Base-by-base conservation (phyloP, 2,888 invertebrate genomes). In the Rhaphigaster nebulosa region DNA sequence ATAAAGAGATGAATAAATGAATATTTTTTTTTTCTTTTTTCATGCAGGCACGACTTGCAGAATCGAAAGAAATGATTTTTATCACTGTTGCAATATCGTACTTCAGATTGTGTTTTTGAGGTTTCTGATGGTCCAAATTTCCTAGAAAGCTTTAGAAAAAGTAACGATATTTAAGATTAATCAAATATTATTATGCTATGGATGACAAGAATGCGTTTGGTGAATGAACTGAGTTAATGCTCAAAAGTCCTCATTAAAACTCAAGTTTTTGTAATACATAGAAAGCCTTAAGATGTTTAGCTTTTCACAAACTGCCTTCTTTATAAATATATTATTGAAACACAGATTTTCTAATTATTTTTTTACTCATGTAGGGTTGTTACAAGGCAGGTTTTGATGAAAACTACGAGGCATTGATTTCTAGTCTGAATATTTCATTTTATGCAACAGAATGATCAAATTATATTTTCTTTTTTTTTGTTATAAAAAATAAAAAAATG, bases 251-350 rank as follows among this genome's bases (percentile, higher is more conserved):
- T 80, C 80, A 45, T 80, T 80, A 26, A 80, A 80, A 80, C 80
- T 80, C 80, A 80, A n/a, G 80, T 80, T 80, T 23, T 65, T 65
- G 65, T 65, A 65, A 65, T 65, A 80, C n/a, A 41, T 89, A 50
- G 50, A 50, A 50, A 89, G 89, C 89, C 89, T 89, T 50, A 70
- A 56, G 10, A 89, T n/a, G n/a, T 89, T 56, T 89, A 89, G 89
- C 89, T 89, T 89, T 89, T 89, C 84, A 90, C 90, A 84, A 84
- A 90, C 90, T 90, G 90, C 90, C 90, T 90, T 90, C 60, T 90
- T 90, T 18, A 50, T 34, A 41, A n/a, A n/a, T 89, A 65, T 89
- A 90, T 80, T 76, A 84, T 90, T 90, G 41, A 80, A 60, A 52
- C 56, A 56, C 56, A 60, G 65, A 60, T 90, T 90, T 90, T 90